Percentiles rank a stretch among this genome's conserved stretches.
These are phyloP conservation scores for Musca domestica DNA, from an alignment of 1,140 invertebrate species.

Conservation along the genomic window DNA sequence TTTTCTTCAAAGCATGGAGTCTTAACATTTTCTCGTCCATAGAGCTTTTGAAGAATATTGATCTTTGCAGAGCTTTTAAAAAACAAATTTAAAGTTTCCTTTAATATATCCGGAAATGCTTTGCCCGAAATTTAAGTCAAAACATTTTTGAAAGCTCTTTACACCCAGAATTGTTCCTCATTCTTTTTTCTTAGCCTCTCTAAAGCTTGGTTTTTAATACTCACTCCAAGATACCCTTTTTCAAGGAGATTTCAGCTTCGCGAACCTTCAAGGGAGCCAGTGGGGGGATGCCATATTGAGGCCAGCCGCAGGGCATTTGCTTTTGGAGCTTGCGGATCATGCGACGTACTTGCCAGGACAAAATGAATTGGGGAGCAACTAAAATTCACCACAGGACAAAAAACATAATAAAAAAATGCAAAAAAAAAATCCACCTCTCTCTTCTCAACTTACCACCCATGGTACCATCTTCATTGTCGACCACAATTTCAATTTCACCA, in stretches of 20 bases:
- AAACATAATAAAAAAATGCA: not conserved
- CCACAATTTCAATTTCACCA: slow-evolving; percentile 41
- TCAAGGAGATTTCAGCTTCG: slow-evolving; percentile 35
- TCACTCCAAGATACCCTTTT: slow-evolving; percentile 43
- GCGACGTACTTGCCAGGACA: slow-evolving; percentile 49
- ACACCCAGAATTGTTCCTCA: too few relatives aligned
- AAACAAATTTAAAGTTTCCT: too few relatives aligned
- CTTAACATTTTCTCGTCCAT: too few relatives aligned
- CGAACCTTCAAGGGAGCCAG: slow-evolving; percentile 41
- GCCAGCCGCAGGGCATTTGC: slow-evolving; percentile 48
- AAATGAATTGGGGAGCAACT: slow-evolving; percentile 40
- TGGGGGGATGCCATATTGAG: slow-evolving; percentile 41
- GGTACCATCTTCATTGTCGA: slow-evolving; percentile 31
- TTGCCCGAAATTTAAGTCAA: too few relatives aligned
- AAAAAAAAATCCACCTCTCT: not conserved
- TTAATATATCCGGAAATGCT: too few relatives aligned
- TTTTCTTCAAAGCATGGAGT: too few relatives aligned
- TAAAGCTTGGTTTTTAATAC: slow-evolving; percentile 13
- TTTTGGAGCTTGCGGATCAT: slow-evolving; percentile 44
- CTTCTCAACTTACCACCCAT: slow-evolving; percentile 36
- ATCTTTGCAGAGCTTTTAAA: too few relatives aligned
- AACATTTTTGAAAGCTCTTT: too few relatives aligned
- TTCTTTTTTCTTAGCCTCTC: not conserved
- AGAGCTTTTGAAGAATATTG: too few relatives aligned
- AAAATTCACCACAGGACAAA: not conserved